phyloP scores from a whole-genome alignment of 2,113 vertebrate species.

The Dendrocopos noguchii region DNA sequence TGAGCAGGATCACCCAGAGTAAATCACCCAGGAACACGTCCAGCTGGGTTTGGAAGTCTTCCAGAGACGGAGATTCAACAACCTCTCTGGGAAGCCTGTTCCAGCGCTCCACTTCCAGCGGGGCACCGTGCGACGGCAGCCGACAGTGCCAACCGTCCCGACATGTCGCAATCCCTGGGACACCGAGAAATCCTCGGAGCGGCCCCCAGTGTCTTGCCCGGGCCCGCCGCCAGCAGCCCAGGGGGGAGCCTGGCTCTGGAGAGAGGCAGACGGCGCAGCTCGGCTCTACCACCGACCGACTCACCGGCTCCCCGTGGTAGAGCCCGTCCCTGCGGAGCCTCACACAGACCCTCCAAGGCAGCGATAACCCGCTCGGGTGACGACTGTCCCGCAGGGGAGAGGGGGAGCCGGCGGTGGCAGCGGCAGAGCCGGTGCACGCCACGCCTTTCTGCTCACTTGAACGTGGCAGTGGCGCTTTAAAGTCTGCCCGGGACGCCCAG shows the following conservation, averaged over 20 bases:
- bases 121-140: not conserved
- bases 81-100: no score
- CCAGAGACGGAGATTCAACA: no score
- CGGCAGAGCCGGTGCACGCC: not conserved
- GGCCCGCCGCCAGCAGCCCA: not conserved
- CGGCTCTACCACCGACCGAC: no score
- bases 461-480: conserved; percentile 35
- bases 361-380: not conserved
- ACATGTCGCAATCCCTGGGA: not conserved
- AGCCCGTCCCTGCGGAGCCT: not conserved
- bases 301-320: not conserved
- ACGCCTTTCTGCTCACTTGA: conserved; percentile 20
- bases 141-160: not conserved
- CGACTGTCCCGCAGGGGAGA: not conserved
- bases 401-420: not conserved
- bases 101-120: no score
- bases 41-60: no score
- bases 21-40: no score
- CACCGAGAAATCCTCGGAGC: no score
- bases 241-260: no score
- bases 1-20: no score
- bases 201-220: no score
- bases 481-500: not conserved
- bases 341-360: accelerated
- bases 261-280: no score